These are phyloP conservation scores for Oceanodroma leucorhoa DNA, from an alignment of 2,797 vertebrate genomes.

Conservation along the genomic window DNA sequence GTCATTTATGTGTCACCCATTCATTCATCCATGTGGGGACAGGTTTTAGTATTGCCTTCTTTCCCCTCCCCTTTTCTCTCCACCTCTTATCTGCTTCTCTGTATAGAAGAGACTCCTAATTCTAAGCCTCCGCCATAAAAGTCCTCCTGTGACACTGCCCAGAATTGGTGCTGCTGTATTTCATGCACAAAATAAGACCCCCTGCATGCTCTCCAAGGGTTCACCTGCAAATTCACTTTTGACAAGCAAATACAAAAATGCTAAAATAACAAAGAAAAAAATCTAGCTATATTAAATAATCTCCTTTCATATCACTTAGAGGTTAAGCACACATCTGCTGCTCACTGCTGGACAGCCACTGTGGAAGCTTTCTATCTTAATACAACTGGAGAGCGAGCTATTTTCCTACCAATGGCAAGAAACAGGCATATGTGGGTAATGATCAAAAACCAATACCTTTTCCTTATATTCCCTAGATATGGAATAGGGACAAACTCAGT, in stretches of 20 bases:
- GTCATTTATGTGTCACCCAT: conserved; percentile 37
- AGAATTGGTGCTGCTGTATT: not conserved
- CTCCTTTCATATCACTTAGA: not conserved
- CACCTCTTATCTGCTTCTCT: not conserved
- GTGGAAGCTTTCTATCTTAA: not conserved
- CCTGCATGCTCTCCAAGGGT: not conserved
- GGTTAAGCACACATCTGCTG: not conserved
- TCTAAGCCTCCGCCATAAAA: not conserved
- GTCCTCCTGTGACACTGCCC: not conserved
- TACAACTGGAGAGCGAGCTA: not conserved
- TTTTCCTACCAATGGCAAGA: not conserved
- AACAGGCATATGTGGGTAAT: not conserved
- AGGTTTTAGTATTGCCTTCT: not conserved
- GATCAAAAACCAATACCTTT: not conserved
- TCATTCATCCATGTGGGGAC: conserved; percentile 24
- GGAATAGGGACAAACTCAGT: accelerated
- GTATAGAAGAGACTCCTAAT: conserved; percentile 1
- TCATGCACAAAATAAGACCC: conserved; percentile 19
- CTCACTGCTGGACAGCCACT: not conserved
- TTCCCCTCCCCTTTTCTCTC: not conserved
- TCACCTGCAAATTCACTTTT: not conserved
- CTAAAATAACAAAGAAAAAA: not conserved
- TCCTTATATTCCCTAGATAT: not conserved
- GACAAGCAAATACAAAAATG: not conserved
- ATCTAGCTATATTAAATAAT: not conserved